Evolutionary conservation across 2,888 invertebrate genomes (phyloP).

Genomic region (Xestia c-nigrum): DNA sequence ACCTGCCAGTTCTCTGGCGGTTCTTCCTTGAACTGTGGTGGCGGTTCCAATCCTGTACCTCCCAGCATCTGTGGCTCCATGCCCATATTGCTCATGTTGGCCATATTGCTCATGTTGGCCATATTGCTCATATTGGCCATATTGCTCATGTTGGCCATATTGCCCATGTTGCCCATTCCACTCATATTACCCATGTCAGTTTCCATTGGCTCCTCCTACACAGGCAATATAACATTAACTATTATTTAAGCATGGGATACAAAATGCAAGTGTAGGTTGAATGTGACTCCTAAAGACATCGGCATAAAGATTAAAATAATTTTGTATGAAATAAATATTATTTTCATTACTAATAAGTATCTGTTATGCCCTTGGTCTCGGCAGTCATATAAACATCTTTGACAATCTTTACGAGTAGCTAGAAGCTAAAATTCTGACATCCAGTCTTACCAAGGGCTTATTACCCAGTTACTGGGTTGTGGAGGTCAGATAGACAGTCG

Average conservation of each 20-base stretch:
- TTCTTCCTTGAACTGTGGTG: conserved; percentile 87
- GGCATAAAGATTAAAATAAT: background rate
- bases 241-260: background rate
- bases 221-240: background rate
- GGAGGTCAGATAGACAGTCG: too few species aligned
- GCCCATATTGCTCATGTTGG: conserved; percentile 37
- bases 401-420: too few species aligned
- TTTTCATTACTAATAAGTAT: too few species aligned
- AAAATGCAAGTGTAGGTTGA: background rate
- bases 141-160: background rate
- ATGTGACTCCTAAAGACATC: background rate
- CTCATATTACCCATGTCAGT: conserved; percentile 73
- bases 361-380: too few species aligned
- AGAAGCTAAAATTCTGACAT: too few species aligned
- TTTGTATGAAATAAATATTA: too few species aligned
- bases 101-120: background rate
- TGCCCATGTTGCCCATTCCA: background rate
- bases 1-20: conserved; percentile 89
- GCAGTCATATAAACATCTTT: too few species aligned
- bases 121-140: conserved; percentile 44
- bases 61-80: conserved; percentile 80
- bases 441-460: too few species aligned
- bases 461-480: too few species aligned
- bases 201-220: conserved; percentile 87
- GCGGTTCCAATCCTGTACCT: conserved; percentile 72